Percentiles rank a stretch among this genome's conserved stretches.
Conservation (phyloP, 2,113 vertebrate genomes). For the Vicugna pacos region DNA sequence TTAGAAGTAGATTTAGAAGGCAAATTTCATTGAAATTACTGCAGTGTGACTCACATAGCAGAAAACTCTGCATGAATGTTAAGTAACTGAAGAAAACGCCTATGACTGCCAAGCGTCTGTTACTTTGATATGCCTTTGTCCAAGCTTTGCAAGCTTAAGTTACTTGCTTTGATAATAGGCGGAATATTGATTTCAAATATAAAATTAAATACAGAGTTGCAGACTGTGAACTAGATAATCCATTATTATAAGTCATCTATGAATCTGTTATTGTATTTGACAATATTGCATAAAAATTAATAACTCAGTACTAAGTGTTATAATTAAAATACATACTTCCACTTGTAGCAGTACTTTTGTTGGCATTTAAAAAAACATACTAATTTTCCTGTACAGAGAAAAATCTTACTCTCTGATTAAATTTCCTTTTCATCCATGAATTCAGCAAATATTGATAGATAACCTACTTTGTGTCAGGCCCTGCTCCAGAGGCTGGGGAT, state of each 20-base stretch:
- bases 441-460: background rate
- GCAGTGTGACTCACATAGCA: background rate
- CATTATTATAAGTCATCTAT: background rate
- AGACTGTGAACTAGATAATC: background rate
- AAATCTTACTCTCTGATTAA: background rate
- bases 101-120: background rate
- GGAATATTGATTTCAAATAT: background rate
- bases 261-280: background rate
- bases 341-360: background rate
- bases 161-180: background rate
- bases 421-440: background rate
- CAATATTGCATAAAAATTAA: background rate
- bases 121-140: background rate
- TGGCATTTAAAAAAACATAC: no score
- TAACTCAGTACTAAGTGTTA: background rate
- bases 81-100: background rate
- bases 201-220: background rate
- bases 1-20: background rate
- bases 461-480: background rate
- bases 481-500: no score
- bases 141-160: background rate
- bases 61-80: background rate
- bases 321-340: background rate
- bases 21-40: slow-evolving; percentile 20
- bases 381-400: background rate